Evolutionary conservation across 2,888 invertebrate species (phyloP), one percentile per base, ranked within the genome.

Genomic region (Drosophila paracracens): DNA sequence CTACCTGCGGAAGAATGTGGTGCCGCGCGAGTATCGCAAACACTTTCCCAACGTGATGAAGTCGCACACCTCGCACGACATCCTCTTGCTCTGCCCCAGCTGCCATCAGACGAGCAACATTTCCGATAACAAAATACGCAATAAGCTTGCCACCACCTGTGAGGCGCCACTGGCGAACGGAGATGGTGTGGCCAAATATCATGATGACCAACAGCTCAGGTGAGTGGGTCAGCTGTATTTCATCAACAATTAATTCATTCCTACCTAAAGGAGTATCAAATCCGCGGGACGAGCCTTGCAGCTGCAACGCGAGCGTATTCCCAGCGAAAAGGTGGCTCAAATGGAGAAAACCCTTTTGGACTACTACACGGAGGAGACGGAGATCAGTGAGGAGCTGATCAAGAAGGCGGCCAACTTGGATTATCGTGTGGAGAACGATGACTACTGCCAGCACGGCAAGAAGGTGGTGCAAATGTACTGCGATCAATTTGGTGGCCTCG

Each of bases 21-120:
- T 97, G 38, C 97, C 97, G 0, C 94, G 95, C 66, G 97, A 97
- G 92, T 97, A 97, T 89, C 94, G 97, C 75, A 96, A 95, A 93
- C 95, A 95, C 79, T 96, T 96, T 80, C 96, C 96, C 57, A 95
- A 94, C 57, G 94, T 96, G 48, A 95, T 97, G 95, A 97, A 97
- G 91, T 95, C 96, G 31, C 97, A 97, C 92, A 95, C 95, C 8
- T 97, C 96, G 0, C 97, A 97, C 92, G 97, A 97, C 93, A 95
- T 97, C 53, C 92, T 97, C 33, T 91, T 97, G 70, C 92, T 97
- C 56, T 97, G 97, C 92, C 94, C 94, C 46, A 70, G 84, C 1
- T 97, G 97, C 90, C 97, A 97, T 93, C 95, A 95, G 86, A 91
- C 92, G 31, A 96, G 96, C 92, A 96, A 96, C 91, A 93, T 94